Conservation (phyloP, 2,113 vertebrate genomes). For the Octodon degus region DNA sequence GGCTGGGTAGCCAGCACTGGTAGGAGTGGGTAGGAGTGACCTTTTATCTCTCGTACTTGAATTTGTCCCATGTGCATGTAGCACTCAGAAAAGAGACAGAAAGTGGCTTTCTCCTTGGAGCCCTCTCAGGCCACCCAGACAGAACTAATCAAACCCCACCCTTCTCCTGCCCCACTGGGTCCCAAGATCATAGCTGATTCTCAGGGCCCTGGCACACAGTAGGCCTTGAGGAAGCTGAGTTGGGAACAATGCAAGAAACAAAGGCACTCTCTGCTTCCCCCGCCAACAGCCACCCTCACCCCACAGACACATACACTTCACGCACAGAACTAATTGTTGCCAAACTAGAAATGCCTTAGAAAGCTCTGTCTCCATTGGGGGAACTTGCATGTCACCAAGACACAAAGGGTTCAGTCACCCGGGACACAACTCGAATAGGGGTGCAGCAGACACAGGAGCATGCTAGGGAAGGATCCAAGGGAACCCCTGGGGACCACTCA, state of each 20-base stretch:
- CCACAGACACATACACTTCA: neutral
- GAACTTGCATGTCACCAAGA: neutral
- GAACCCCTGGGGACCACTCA: slow-evolving; percentile 22
- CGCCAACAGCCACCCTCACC: neutral
- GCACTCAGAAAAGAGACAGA: neutral
- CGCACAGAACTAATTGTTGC: slow-evolving; percentile 49
- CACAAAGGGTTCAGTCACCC: slow-evolving; percentile 61
- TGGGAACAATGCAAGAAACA: slow-evolving; percentile 46
- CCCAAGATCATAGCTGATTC: neutral
- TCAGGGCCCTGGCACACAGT: slow-evolving; percentile 14
- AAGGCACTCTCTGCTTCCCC: neutral
- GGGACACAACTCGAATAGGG: neutral
- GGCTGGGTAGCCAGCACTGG: neutral
- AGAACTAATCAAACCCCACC: slow-evolving; percentile 12
- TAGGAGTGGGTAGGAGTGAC: too few relatives aligned
- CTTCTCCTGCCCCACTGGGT: neutral
- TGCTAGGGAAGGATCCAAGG: neutral
- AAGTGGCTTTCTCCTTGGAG: neutral
- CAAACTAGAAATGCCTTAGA: slow-evolving; percentile 50
- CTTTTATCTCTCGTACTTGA: neutral
- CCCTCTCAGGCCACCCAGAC: slow-evolving; percentile 37
- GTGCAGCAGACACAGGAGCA: neutral
- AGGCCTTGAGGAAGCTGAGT: slow-evolving; percentile 42
- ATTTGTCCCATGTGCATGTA: neutral
- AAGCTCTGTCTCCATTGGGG: neutral